Conservation (phyloP, 64 coral and sea anemone species). For the Orbicella faveolata region DNA sequence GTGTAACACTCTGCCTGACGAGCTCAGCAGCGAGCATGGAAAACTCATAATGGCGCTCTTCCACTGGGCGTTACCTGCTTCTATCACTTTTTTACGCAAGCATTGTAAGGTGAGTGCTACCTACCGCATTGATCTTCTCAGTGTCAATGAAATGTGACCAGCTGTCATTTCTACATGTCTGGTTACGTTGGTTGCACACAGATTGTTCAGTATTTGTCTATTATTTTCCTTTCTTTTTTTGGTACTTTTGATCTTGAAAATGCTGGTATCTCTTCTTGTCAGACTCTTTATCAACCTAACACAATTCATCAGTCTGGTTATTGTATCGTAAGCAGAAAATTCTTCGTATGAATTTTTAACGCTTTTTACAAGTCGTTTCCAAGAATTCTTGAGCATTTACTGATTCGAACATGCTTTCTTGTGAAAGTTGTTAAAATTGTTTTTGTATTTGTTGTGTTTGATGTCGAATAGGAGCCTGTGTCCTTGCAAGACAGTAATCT, state of each 20-base stretch:
- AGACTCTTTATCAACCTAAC: no score
- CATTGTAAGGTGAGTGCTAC: conserved; percentile 82
- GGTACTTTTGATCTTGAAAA: no score
- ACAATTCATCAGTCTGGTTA: no score
- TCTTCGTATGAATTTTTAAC: no score
- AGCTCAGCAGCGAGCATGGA: conserved; percentile 55
- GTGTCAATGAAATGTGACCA: not conserved
- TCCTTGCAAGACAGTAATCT: conserved; percentile 92
- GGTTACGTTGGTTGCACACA: no score
- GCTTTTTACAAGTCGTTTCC: no score
- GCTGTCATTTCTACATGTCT: not conserved
- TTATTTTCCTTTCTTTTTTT: no score
- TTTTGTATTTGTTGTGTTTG: not conserved
- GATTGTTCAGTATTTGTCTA: no score
- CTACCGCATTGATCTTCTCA: not conserved
- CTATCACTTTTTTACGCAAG: conserved; percentile 91
- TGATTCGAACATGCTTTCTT: no score
- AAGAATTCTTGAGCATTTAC: no score
- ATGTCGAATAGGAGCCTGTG: conserved; percentile 64
- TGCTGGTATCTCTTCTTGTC: no score
- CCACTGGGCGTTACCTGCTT: conserved; percentile 81
- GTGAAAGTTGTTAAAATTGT: not conserved
- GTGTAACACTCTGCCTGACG: conserved; percentile 67
- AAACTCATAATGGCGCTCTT: conserved; percentile 87
- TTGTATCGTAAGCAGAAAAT: no score